These are phyloP conservation scores for Heteractis magnifica DNA, from an alignment of 92 coral and sea anemone genomes.

Conservation along the genomic window DNA sequence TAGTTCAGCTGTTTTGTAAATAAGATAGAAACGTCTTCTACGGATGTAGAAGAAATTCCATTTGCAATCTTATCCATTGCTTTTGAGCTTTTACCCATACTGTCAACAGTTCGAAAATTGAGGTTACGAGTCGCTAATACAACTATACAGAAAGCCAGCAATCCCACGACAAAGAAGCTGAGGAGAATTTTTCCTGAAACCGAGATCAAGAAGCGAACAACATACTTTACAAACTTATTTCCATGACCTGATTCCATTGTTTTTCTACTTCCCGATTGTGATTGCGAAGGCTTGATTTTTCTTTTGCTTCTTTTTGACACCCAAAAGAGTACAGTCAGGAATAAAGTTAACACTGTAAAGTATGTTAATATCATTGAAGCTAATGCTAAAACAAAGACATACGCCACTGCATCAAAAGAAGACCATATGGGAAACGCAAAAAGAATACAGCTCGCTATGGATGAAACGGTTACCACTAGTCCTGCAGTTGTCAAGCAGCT, in stretches of 20 bases:
- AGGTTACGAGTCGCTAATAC: background rate
- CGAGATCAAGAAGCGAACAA: constrained; percentile 1
- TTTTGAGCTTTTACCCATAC: background rate
- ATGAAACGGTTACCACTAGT: constrained; percentile 14
- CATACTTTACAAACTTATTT: too few species aligned
- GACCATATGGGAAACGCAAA: constrained; percentile 40
- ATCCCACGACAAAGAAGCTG: constrained; percentile 2
- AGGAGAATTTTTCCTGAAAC: constrained; percentile 30
- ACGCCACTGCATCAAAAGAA: constrained; percentile 42
- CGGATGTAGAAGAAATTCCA: background rate
- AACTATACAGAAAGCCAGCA: constrained; percentile 27
- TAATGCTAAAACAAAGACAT: constrained; percentile 24
- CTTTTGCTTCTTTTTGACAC: background rate
- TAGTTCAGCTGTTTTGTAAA: background rate
- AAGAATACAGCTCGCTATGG: constrained; percentile 32
- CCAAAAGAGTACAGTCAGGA: background rate
- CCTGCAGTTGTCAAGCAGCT: constrained; percentile 44
- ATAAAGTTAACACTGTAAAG: constrained; percentile 7
- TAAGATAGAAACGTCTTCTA: background rate
- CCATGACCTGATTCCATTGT: background rate
- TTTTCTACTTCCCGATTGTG: background rate
- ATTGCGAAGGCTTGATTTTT: background rate
- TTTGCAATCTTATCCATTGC: background rate
- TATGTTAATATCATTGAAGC: constrained; percentile 19
- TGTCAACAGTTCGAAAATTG: background rate